These are phyloP conservation scores for Trachurus trachurus DNA, from an alignment of 2,797 vertebrate genomes.

Conservation along the genomic window DNA sequence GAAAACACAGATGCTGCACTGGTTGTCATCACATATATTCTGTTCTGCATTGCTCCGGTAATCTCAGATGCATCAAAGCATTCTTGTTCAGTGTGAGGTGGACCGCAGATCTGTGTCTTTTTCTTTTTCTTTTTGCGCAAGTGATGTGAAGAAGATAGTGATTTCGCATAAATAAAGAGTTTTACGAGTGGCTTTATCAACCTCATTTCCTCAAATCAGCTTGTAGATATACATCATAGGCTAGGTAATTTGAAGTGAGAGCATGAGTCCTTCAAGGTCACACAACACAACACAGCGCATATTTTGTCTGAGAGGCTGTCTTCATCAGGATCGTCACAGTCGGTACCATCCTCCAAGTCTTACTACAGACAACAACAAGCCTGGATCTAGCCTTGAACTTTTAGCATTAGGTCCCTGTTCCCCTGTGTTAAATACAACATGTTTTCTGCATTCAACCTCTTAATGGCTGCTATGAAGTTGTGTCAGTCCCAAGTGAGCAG, in stretches of 20 bases:
- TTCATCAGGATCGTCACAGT: slow-evolving; percentile 23
- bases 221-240: too few relatives aligned
- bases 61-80: slow-evolving; percentile 24
- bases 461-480: slow-evolving; percentile 61
- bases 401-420: slow-evolving; percentile 9
- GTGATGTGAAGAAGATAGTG: neutral
- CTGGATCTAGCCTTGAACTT: slow-evolving; percentile 29
- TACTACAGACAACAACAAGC: slow-evolving; percentile 44
- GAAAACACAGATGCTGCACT: slow-evolving; percentile 73
- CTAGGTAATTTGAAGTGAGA: neutral
- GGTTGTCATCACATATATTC: slow-evolving; percentile 52
- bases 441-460: slow-evolving; percentile 45
- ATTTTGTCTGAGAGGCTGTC: slow-evolving; percentile 26
- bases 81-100: neutral
- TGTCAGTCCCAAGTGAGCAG: slow-evolving; percentile 39
- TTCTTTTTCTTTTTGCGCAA: neutral
- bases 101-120: neutral
- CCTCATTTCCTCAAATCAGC: neutral
- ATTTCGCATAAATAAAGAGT: neutral
- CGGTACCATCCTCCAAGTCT: slow-evolving; percentile 21
- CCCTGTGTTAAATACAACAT: slow-evolving; percentile 32
- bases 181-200: too few relatives aligned
- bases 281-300: neutral
- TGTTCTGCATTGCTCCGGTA: slow-evolving; percentile 20
- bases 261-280: neutral